These are phyloP conservation scores for Reticulitermes lucifugus DNA, from an alignment of 2,888 invertebrate genomes.

Conservation along the genomic window DNA sequence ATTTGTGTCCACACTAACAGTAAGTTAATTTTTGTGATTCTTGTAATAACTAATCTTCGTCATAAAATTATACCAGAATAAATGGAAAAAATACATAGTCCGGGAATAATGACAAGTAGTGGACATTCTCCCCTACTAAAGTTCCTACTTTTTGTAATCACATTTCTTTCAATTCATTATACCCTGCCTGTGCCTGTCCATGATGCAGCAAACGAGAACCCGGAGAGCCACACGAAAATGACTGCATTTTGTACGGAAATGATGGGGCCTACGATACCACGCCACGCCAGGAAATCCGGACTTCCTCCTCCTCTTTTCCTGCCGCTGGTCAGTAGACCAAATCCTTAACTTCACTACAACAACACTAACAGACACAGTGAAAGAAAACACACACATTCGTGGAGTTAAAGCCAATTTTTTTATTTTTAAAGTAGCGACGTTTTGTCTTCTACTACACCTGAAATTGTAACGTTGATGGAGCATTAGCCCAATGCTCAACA, in stretches of 20 bases:
- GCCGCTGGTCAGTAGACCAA: constrained; percentile 39
- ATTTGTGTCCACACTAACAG: too few relatives aligned
- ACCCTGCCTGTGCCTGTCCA: neutral
- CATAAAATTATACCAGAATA: too few relatives aligned
- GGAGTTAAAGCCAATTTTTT: too few relatives aligned
- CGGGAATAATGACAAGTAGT: neutral
- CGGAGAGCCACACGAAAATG: constrained; percentile 12
- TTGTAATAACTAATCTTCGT: too few relatives aligned
- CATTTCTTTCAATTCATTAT: constrained; percentile 14
- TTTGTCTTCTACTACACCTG: too few relatives aligned
- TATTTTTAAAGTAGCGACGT: too few relatives aligned
- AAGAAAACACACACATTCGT: neutral
- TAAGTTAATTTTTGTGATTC: too few relatives aligned
- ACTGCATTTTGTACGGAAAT: constrained; percentile 26
- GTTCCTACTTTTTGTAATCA: neutral
- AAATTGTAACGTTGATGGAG: too few relatives aligned
- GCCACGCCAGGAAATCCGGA: constrained; percentile 38
- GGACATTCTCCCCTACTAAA: neutral
- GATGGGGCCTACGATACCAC: constrained; percentile 9
- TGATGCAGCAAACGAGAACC: neutral
- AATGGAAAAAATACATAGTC: too few relatives aligned
- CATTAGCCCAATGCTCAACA: too few relatives aligned
- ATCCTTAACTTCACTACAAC: constrained; percentile 38
- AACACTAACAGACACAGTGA: neutral
- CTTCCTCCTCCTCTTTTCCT: constrained; percentile 39